Evolutionary conservation across 1,140 invertebrate species (phyloP), one percentile per base, ranked within the genome.

Genomic region (Drosophila quadrilineata): DNA sequence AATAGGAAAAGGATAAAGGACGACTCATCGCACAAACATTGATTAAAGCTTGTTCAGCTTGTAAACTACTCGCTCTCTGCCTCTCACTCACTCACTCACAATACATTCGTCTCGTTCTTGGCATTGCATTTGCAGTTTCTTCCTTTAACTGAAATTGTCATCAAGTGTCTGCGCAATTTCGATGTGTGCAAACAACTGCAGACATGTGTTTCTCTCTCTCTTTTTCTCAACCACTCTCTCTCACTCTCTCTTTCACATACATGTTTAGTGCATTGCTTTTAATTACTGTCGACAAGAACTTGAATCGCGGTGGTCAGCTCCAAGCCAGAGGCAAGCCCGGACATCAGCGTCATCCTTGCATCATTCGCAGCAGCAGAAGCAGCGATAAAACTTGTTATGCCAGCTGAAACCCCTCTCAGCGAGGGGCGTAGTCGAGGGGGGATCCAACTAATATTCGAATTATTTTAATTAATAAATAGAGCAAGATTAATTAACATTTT

Each of bases 121-220:
- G 22, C 21, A 74, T 71, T 71, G 64, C 69, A 54, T 58, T 56
- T 52, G 46, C 63, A 84, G 73, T 84, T 84, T n/a, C n/a, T 82
- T 76, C 76, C 72, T 84, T 84, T 84, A 84, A 82, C 77, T 73
- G 70, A 85, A 82, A 77, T 76, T 82, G 77, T 82, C 77, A 84
- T 82, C 77, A 84, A 82, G 73, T 82, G 77, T 82, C 77, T 77
- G 69, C 56, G 79, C 69, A 67, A 84, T 84, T 84, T 84, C 73
- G 76, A 84, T 82, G 77, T 84, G 76, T 84, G 76, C 76, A 82
- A 82, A 82, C 76, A 82, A 82, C 77, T 84, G 65, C 65, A 58
- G 36, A 31, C 41, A 33, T 28, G 22, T 14, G 17, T 9, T 14
- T 16, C 19, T 31, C 14, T 9, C 5, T 1, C 14, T 17, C n/a